Base-by-base conservation (phyloP, 2,888 invertebrate species). In the Amphipyra berbera region DNA sequence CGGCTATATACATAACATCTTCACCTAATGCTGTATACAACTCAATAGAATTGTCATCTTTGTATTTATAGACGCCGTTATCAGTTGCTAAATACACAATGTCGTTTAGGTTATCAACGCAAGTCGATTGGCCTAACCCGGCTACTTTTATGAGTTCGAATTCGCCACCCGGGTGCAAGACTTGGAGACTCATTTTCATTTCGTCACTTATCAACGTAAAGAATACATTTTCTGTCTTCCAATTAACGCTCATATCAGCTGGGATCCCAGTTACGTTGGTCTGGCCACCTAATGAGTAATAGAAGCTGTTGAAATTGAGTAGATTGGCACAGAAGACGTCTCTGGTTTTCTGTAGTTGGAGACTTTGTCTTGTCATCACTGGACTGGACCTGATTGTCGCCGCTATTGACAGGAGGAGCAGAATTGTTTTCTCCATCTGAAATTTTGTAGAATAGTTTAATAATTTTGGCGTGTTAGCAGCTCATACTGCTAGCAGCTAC, bases 31-130 rank as follows among this genome's bases (percentile, higher is more conserved):
- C 94, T 8, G 92, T 82, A 35, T 87, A 92, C 0, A 89, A 68
- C 68, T 92, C 91, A 5, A 89, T 83, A 5, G 89, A 84, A 0
- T 87, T 83, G 53, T 92, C 91, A 9, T 91, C 89, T 70, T 91
- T 91, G 58, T 90, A 94, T 88, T 90, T 94, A 50, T 93, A 94
- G 0, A 94, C 90, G 0, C 95, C 95, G 73, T 93, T 94, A 89
- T 95, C 94, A 59, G 94, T 93, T 0, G 93, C 94, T 44, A 95
- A 80, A 70, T 93, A 95, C 1, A 94, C 85, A 5, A 93, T 88
- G 82, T 94, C 92, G 68, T 94, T 94, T 13, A 91, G 87, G 89
- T 95, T 94, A 89, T 95, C 94, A 21, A 95, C 89, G 1, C 90
- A 86, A 1, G 90, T 90, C 10, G 94, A 94, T 54, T 95, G 95